Evolutionary conservation across 2,113 vertebrate species (phyloP).

Genomic region (Pollimyrus isidori): DNA sequence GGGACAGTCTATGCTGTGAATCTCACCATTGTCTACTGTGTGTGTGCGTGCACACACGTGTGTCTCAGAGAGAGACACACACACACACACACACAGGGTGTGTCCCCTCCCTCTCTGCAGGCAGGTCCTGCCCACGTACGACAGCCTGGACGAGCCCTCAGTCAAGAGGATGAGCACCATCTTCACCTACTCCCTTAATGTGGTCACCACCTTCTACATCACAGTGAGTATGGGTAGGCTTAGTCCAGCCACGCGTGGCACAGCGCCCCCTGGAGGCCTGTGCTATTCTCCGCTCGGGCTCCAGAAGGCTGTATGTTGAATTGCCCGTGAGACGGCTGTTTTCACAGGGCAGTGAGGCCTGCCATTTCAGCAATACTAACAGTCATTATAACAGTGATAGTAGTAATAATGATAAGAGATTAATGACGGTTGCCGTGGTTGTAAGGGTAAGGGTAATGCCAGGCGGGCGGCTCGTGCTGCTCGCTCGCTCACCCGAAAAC

Average conservation of each 20-base stretch:
- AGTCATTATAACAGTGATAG: neutral
- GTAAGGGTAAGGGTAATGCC: neutral
- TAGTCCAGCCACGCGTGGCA: neutral
- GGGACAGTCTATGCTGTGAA: neutral
- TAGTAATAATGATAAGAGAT: neutral
- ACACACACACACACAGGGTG: neutral
- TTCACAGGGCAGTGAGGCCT: too few relatives aligned
- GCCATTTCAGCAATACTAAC: neutral
- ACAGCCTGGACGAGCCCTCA: constrained; percentile 92
- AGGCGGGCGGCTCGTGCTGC: neutral
- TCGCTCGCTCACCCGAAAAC: neutral
- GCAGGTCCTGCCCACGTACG: constrained; percentile 95
- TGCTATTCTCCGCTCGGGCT: neutral
- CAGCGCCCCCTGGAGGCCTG: neutral
- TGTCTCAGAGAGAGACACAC: neutral
- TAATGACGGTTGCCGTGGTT: neutral
- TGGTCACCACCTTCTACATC: constrained; percentile 94
- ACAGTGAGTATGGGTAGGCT: constrained; percentile 64
- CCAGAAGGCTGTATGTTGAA: neutral
- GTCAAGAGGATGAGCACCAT: constrained; percentile 98
- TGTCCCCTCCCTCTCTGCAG: constrained; percentile 53
- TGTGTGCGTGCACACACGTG: neutral
- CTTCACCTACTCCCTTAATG: constrained; percentile 85
- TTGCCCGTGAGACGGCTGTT: neutral
- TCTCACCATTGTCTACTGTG: neutral